Conservation (phyloP, 2,797 vertebrate genomes). For the Pseudochaenichthys georgianus region DNA sequence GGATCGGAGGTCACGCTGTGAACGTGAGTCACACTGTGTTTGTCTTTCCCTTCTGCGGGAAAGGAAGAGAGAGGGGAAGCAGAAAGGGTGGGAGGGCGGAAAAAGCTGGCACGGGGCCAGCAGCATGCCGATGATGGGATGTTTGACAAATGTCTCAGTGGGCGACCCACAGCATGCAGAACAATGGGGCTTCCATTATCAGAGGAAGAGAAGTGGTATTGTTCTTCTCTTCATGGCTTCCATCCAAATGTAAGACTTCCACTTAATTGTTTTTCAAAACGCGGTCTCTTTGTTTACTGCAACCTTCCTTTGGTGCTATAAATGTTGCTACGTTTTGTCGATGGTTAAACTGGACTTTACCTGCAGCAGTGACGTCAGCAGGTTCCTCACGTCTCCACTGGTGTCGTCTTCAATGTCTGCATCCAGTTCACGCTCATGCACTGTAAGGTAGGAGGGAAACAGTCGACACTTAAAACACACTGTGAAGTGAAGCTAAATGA, state of each 20-base stretch:
- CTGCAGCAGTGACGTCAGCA: conserved; percentile 90
- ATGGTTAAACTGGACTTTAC: conserved; percentile 71
- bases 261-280: neutral
- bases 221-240: neutral
- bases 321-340: neutral
- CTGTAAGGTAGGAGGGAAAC: conserved; percentile 69
- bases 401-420: conserved; percentile 92
- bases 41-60: conserved; percentile 34
- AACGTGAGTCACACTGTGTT: conserved; percentile 64
- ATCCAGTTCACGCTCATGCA: conserved; percentile 89
- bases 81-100: conserved; percentile 42
- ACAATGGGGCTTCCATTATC: conserved; percentile 28
- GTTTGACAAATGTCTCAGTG: conserved; percentile 47
- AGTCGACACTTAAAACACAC: neutral
- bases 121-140: conserved; percentile 47
- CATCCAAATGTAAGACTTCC: neutral
- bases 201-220: conserved; percentile 9
- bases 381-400: conserved; percentile 89
- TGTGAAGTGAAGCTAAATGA: too few relatives aligned
- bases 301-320: neutral
- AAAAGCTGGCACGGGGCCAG: conserved; percentile 11
- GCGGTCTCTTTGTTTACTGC: neutral
- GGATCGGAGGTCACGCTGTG: neutral
- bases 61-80: conserved; percentile 53
- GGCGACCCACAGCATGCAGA: conserved; percentile 40